These are phyloP conservation scores for Diphyllodes magnificus DNA, from an alignment of 2,113 vertebrate species.

Conservation along the genomic window DNA sequence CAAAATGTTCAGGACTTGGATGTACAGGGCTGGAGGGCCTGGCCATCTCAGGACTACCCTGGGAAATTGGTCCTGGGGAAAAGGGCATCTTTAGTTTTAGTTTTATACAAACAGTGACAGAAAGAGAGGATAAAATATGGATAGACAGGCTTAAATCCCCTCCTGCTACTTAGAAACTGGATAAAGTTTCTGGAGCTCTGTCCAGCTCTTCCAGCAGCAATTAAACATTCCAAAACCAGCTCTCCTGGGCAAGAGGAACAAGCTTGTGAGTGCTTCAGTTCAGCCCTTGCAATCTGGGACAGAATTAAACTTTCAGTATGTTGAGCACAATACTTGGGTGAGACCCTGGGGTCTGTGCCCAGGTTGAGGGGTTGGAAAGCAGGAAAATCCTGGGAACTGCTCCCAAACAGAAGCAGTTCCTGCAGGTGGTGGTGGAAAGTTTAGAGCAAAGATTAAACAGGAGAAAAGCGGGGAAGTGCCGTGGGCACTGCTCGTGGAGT, in stretches of 20 bases:
- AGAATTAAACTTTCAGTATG: not conserved
- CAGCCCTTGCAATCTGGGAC: not conserved
- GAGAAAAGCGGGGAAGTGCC: not conserved
- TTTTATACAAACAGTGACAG: not conserved
- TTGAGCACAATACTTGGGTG: not conserved
- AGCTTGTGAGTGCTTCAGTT: not conserved
- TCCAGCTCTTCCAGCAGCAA: not conserved
- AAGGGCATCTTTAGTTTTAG: not conserved
- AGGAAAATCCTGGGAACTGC: fast-evolving
- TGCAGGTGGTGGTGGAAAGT: not conserved
- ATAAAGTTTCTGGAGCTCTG: not conserved
- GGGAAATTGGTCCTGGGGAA: not conserved
- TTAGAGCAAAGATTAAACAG: not conserved
- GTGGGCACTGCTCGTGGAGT: fast-evolving
- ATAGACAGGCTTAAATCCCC: not conserved
- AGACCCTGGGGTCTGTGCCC: fast-evolving
- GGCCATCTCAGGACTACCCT: not conserved
- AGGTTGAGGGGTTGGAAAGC: not conserved
- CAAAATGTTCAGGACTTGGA: not conserved
- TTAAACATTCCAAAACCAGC: not conserved
- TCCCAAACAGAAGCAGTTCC: not conserved
- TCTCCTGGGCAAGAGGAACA: not conserved
- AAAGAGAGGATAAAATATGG: not conserved
- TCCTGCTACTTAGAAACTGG: not conserved
- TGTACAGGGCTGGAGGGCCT: not conserved